These are phyloP conservation scores for Aradophagus sp. DNA, from an alignment of 1,140 invertebrate species.

Conservation along the genomic window DNA sequence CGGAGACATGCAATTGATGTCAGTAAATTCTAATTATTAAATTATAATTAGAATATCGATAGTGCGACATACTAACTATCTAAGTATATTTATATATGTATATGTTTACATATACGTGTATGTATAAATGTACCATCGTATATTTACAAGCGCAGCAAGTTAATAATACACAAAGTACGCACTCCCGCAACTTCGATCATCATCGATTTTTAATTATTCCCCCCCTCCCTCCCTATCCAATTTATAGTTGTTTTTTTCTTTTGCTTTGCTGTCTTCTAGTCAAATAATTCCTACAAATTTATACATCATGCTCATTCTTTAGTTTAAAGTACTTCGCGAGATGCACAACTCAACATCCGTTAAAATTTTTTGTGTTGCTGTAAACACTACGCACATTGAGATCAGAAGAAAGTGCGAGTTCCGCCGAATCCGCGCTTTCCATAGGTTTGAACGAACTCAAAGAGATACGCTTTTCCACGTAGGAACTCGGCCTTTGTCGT, in stretches of 20 bases:
- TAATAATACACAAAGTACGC: constrained; percentile 71
- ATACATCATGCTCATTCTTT: too few species aligned
- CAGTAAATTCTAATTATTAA: constrained; percentile 53
- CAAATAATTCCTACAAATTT: too few species aligned
- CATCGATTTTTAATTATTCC: constrained; percentile 4
- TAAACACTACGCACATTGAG: constrained; percentile 75
- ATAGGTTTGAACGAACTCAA: constrained; percentile 25
- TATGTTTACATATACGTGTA: constrained; percentile 60
- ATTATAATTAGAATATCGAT: constrained; percentile 63
- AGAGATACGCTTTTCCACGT: constrained; percentile 27
- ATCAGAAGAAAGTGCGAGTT: constrained; percentile 74
- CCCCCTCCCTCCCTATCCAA: not conserved
- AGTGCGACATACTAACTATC: constrained; percentile 70
- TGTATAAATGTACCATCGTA: constrained; percentile 61
- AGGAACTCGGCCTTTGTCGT: constrained; percentile 50
- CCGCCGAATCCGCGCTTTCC: constrained; percentile 24
- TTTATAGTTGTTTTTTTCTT: not conserved
- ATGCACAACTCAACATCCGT: constrained; percentile 59
- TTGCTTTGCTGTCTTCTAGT: constrained; percentile 51
- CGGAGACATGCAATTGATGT: too few species aligned
- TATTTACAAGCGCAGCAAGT: constrained; percentile 61
- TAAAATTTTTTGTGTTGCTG: constrained; percentile 67
- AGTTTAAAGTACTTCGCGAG: constrained; percentile 59
- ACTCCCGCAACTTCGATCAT: constrained; percentile 19
- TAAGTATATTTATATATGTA: constrained; percentile 66